A percentile compares a stretch with the other conserved stretches of the same genome.
Conservation (phyloP, 2,797 vertebrate species). For the Pantherophis alleghaniensis region DNA sequence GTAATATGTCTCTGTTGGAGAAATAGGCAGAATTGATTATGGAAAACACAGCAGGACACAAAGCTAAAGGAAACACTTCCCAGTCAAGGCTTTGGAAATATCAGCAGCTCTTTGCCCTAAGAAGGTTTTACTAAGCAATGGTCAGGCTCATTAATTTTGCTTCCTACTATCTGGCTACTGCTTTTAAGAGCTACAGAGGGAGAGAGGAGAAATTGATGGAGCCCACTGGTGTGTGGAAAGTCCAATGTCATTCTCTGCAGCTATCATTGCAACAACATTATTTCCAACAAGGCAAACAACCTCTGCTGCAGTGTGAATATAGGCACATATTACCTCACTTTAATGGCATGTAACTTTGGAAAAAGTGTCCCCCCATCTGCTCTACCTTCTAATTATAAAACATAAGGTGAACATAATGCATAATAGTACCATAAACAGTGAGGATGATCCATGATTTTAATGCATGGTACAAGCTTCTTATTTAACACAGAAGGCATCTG, state of each 20-base stretch:
- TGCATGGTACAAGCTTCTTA: constrained; percentile 43
- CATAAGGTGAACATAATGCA: constrained; percentile 48
- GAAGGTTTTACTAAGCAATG: background rate
- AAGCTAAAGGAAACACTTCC: background rate
- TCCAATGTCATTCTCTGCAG: background rate
- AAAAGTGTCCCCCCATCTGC: constrained; percentile 63
- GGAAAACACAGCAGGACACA: background rate
- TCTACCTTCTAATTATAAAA: constrained; percentile 68
- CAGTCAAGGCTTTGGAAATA: background rate
- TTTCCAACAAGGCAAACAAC: background rate
- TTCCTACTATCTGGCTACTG: background rate
- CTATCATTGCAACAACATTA: background rate
- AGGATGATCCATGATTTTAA: constrained; percentile 42
- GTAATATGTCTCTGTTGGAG: background rate
- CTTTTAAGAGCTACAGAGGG: background rate
- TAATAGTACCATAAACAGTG: constrained; percentile 38
- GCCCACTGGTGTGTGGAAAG: background rate
- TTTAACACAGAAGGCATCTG: constrained; percentile 51
- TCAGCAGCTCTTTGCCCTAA: background rate
- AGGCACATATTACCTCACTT: constrained; percentile 34
- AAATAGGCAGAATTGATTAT: background rate
- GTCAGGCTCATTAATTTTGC: background rate
- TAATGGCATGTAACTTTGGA: constrained; percentile 50
- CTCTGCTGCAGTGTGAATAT: background rate
- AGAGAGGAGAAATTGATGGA: background rate